A percentile compares a stretch with the other conserved stretches of the same genome.
phyloP scores from a whole-genome alignment of 2,888 invertebrate genomes.

The Dynastes hyllus region DNA sequence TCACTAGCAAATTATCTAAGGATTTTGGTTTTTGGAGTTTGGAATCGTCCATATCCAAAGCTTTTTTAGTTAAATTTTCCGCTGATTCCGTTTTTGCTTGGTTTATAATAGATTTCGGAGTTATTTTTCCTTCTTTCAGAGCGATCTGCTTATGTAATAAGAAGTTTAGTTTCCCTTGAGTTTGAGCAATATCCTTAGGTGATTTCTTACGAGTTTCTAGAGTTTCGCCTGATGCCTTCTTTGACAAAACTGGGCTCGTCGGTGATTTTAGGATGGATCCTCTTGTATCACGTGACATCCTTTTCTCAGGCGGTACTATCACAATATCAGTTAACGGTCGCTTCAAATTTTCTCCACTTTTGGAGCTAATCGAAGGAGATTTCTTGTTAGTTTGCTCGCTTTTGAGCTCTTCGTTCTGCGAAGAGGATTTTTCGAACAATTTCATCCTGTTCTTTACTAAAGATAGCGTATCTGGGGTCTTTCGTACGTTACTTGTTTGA shows the following conservation, averaged over 20 bases:
- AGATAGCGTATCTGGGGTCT: conserved; percentile 57
- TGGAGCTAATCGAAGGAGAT: not conserved
- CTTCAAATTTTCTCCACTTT: conserved; percentile 15
- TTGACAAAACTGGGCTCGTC: conserved; percentile 1
- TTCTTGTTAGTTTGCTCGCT: not conserved
- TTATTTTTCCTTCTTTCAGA: conserved; percentile 43
- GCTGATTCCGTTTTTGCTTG: conserved; percentile 8
- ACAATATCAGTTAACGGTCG: conserved; percentile 19
- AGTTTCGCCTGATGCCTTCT: not conserved
- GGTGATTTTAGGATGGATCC: not conserved
- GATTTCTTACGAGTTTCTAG: not conserved
- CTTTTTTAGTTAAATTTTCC: too few species aligned
- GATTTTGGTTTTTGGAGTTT: not conserved
- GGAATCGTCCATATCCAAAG: not conserved
- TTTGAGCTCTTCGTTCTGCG: not conserved
- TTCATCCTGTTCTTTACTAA: conserved; percentile 69
- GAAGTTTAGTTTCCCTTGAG: conserved; percentile 29
- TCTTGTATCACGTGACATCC: conserved; percentile 4
- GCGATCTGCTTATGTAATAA: conserved; percentile 43
- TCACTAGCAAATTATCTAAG: not conserved
- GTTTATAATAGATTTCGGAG: conserved; percentile 26
- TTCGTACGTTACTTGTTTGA: conserved; percentile 56
- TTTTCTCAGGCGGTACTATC: conserved; percentile 11
- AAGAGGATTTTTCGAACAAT: conserved; percentile 66
- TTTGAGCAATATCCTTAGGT: conserved; percentile 10